Evolutionary conservation across 2,113 vertebrate genomes (phyloP).

Genomic region (Gopherus flavomarginatus): DNA sequence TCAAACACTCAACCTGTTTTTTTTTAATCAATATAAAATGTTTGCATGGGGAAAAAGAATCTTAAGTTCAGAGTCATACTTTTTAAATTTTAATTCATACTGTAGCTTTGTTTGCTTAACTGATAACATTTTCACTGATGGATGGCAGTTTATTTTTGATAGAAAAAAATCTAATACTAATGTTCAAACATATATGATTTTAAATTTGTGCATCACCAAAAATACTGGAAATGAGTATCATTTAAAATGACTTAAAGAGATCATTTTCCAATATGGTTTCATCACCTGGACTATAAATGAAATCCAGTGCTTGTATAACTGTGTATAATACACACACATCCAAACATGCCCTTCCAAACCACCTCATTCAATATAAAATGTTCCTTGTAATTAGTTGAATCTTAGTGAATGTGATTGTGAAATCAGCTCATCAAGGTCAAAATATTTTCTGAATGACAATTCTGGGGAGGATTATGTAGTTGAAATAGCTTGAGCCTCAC

Average conservation of each 20-base stretch:
- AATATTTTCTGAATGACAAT: neutral
- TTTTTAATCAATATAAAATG: constrained; percentile 50
- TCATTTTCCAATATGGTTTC: constrained; percentile 42
- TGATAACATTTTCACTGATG: constrained; percentile 33
- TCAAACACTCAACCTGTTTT: constrained; percentile 24
- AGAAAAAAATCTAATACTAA: constrained; percentile 3
- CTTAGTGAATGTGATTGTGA: neutral
- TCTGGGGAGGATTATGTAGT: neutral
- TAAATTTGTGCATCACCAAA: constrained; percentile 17
- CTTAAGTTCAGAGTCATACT: constrained; percentile 33
- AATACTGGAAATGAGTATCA: constrained; percentile 27
- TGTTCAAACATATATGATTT: constrained; percentile 21
- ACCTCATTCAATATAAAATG: neutral
- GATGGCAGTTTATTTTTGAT: constrained; percentile 41
- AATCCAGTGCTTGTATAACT: constrained; percentile 33
- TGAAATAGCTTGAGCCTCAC: neutral
- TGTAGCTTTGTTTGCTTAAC: constrained; percentile 46
- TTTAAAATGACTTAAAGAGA: neutral
- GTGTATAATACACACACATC: neutral
- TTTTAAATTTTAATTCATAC: neutral
- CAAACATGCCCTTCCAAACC: too few relatives aligned
- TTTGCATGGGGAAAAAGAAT: constrained; percentile 65
- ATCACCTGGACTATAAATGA: constrained; percentile 23
- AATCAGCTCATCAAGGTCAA: neutral
- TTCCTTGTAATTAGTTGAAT: neutral